Base-by-base conservation (phyloP, 2,797 vertebrate species). In the Triplophysa yarkandensis region DNA sequence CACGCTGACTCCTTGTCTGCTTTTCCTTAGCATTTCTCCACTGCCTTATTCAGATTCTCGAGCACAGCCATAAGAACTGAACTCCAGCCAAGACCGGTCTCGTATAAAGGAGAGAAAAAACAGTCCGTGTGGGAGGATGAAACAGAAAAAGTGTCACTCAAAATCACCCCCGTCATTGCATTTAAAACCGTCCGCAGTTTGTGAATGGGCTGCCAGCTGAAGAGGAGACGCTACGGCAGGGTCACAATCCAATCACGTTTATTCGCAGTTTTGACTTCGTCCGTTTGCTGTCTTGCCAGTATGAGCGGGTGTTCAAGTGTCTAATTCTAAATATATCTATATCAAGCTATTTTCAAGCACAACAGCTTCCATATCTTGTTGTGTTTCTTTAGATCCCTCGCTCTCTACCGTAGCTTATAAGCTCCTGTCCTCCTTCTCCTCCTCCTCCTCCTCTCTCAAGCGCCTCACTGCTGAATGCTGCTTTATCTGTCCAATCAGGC, bases 361-460 rank as follows among this genome's bases (percentile, higher is more conserved):
- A 43, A 46, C 77, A 64, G 9, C 68, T 68, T 69, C 48, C 66
- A 36, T 70, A 74, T 32, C 46, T 62, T 79, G 70, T 62, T 79
- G 70, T 65, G 64, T 52, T 71, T 73, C 63, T 75, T 65, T 77
- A 36, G 41, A 17, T 71, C 55, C 17, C 60, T 52, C 48, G 11
- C 9, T 1, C 21, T 52, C 48, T 52, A 19, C 21, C 41, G 60
- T 64, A 68, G 39, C 74, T 82, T 66, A 66, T 73, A 78, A 70
- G 80, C 72, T 68, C 62, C 70, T 43, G 71, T 68, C 74, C 75
- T 80, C 77, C 77, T 80, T 86, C 83, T 67, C 89, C n/a, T n/a
- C n/a, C n/a, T n/a, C n/a, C n/a, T n/a, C 77, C 77, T 80, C 86
- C 83, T 67, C 89, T 86, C 81, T 83, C 85, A 83, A 82, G 75